phyloP scores from a whole-genome alignment of 1,140 invertebrate species.

The Caenorhabditis brenneri region DNA sequence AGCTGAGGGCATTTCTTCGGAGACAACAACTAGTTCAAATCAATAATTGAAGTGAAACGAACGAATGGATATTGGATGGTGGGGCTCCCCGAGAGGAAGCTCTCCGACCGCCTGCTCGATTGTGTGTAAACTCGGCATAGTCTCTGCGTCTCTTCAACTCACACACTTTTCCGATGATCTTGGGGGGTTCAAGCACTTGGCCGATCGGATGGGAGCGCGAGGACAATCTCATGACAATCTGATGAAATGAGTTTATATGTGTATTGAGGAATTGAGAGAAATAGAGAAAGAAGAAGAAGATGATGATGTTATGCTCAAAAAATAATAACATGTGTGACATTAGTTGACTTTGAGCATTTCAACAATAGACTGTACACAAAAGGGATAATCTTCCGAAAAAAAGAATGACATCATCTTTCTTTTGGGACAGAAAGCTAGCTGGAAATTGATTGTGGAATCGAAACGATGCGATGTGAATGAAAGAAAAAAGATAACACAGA shows the following conservation, averaged over 20 bases:
- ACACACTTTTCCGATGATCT: not conserved
- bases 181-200: conserved; percentile 2
- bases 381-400: too few relatives aligned
- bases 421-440: too few relatives aligned
- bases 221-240: conserved; percentile 30
- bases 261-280: not conserved
- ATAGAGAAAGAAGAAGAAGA: conserved; percentile 15
- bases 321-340: not conserved
- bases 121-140: conserved; percentile 29
- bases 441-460: too few relatives aligned
- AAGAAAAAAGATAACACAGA: too few relatives aligned
- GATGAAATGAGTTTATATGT: not conserved
- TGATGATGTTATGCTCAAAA: not conserved
- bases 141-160: not conserved
- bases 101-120: conserved; percentile 3
- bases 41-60: not conserved
- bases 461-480: too few relatives aligned
- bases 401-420: too few relatives aligned
- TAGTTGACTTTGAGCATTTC: too few relatives aligned
- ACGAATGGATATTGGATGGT: not conserved
- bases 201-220: not conserved
- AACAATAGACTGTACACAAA: too few relatives aligned
- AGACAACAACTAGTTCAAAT: not conserved
- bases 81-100: not conserved
- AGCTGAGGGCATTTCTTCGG: not conserved